These are phyloP conservation scores for Periphyllus acericola DNA, from an alignment of 2,888 invertebrate genomes.

Conservation along the genomic window DNA sequence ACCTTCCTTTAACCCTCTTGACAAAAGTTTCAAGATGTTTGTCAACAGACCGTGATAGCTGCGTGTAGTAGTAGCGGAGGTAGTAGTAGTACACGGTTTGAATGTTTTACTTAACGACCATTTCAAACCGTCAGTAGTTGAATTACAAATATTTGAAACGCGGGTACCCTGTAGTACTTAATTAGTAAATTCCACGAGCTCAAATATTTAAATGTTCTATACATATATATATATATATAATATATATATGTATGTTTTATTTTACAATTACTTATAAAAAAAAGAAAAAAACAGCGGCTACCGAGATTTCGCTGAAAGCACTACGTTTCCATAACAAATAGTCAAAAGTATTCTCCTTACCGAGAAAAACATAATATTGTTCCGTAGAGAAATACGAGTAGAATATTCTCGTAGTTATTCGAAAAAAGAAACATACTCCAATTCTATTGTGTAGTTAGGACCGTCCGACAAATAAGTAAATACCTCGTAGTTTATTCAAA, in stretches of 20 bases:
- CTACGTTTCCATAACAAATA: not conserved
- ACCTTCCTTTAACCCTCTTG: constrained; percentile 26
- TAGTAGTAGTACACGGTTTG: constrained; percentile 17
- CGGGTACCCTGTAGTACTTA: constrained; percentile 10
- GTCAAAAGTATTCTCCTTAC: not conserved
- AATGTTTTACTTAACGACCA: constrained; percentile 43
- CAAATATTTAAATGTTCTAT: constrained; percentile 1
- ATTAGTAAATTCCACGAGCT: not conserved
- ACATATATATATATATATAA: not conserved
- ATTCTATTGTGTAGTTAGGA: not conserved
- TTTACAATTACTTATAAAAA: not conserved
- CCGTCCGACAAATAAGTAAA: not conserved
- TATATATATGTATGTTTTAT: not conserved
- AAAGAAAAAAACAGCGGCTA: not conserved
- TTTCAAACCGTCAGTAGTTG: constrained; percentile 1
- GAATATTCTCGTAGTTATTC: too few species aligned
- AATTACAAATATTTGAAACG: constrained; percentile 44
- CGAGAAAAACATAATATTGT: not conserved
- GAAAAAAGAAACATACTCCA: too few species aligned
- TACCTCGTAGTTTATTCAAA: not conserved
- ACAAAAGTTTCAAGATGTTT: constrained; percentile 51
- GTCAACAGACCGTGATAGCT: constrained; percentile 23
- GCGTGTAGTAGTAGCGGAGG: not conserved
- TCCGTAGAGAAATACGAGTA: not conserved
- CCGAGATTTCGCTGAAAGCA: not conserved